phyloP scores from a whole-genome alignment of 2,888 invertebrate species.

The Drosophila ochracea region DNA sequence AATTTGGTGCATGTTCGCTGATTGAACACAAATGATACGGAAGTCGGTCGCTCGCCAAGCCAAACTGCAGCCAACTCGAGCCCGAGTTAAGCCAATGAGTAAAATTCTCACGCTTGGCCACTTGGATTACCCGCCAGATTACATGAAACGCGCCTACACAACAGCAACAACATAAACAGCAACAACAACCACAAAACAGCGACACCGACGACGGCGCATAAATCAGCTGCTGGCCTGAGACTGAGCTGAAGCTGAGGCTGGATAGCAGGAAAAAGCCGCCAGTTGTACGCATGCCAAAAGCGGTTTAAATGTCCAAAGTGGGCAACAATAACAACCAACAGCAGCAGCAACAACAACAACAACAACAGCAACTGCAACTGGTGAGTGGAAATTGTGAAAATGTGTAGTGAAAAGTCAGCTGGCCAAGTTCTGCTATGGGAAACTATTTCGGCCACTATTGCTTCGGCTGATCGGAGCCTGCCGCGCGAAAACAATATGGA shows the following conservation, averaged over 20 bases:
- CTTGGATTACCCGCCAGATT: conserved; percentile 81
- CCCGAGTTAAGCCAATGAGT: conserved; percentile 64
- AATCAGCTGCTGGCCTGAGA: conserved; percentile 68
- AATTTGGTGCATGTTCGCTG: conserved; percentile 79
- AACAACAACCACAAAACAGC: conserved; percentile 32
- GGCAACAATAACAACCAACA: conserved; percentile 63
- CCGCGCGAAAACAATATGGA: conserved; percentile 28
- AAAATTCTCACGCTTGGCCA: conserved; percentile 81
- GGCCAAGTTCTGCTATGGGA: conserved; percentile 67
- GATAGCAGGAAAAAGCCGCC: conserved; percentile 62
- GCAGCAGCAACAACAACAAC: conserved; percentile 21
- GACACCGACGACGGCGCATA: conserved; percentile 60
- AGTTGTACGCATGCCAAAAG: conserved; percentile 81
- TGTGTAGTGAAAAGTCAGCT: conserved; percentile 79
- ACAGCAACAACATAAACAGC: conserved; percentile 39
- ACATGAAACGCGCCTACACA: conserved; percentile 81
- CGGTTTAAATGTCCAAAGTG: conserved; percentile 82
- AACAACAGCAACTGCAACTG: conserved; percentile 16
- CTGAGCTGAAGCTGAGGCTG: conserved; percentile 27
- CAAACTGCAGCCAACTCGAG: conserved; percentile 10
- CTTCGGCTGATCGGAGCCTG: neutral
- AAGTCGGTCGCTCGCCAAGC: conserved; percentile 62
- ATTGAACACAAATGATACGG: conserved; percentile 79
- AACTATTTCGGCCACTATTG: conserved; percentile 41
- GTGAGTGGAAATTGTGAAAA: conserved; percentile 77